Percentiles rank a stretch among this genome's conserved stretches.
These are phyloP conservation scores for Spizella passerina DNA, from an alignment of 2,797 vertebrate genomes.

Conservation along the genomic window DNA sequence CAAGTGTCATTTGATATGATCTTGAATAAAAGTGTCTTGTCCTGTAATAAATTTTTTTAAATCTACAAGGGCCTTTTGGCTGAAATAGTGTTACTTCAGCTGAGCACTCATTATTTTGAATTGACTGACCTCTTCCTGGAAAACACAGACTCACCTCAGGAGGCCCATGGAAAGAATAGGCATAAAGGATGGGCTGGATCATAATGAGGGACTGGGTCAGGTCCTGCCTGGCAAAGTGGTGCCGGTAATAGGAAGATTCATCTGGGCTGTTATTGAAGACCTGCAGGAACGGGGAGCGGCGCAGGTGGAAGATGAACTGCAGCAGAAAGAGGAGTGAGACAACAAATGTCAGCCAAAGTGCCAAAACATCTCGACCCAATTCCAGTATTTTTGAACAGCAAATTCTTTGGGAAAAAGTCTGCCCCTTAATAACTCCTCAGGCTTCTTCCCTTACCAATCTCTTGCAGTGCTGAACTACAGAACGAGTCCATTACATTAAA, in stretches of 20 bases:
- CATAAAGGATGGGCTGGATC: constrained; percentile 97
- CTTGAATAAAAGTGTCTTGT: not conserved
- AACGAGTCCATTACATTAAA: not conserved
- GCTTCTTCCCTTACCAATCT: not conserved
- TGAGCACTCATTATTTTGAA: not conserved
- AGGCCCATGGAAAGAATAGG: constrained; percentile 96
- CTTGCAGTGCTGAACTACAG: not conserved
- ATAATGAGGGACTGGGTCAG: constrained; percentile 97
- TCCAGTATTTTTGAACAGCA: not conserved
- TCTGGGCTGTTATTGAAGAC: constrained; percentile 98
- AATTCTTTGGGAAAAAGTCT: not conserved
- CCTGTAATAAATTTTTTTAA: not conserved
- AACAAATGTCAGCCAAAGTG: not conserved
- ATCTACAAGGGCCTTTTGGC: not conserved
- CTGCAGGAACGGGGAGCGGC: constrained; percentile 95
- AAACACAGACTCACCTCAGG: constrained; percentile 86
- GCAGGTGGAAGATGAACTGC: constrained; percentile 98
- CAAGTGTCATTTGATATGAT: not conserved
- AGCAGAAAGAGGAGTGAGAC: not conserved
- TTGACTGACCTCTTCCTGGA: not conserved
- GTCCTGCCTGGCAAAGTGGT: constrained; percentile 95
- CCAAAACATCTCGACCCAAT: not conserved
- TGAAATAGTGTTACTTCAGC: not conserved
- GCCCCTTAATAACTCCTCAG: not conserved
- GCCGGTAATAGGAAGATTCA: constrained; percentile 94